Conservation (phyloP, 2,888 invertebrate genomes). For the Geophilus truncorum region DNA sequence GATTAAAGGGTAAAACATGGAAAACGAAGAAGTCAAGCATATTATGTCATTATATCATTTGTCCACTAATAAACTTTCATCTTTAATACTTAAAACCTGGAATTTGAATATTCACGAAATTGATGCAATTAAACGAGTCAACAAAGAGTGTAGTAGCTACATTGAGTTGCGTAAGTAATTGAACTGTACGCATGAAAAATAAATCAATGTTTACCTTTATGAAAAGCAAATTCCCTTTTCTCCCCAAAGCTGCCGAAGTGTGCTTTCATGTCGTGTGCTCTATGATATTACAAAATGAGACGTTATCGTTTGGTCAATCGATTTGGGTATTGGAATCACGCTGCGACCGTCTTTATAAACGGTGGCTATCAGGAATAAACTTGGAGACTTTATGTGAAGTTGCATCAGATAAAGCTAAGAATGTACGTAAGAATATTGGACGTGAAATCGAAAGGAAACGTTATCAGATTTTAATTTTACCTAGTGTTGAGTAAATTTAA, state of each 20-base stretch:
- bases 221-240: too few relatives aligned
- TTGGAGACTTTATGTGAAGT: background rate
- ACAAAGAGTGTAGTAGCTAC: background rate
- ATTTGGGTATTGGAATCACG: background rate
- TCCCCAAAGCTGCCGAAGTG: background rate
- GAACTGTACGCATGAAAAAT: background rate
- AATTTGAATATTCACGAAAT: background rate
- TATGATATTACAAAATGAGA: background rate
- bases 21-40: background rate
- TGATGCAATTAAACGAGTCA: background rate
- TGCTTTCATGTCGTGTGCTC: background rate
- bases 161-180: background rate
- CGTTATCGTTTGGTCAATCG: background rate
- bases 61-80: background rate
- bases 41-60: background rate
- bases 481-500: too few relatives aligned
- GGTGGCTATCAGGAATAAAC: background rate
- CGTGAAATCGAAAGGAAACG: too few relatives aligned
- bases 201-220: background rate
- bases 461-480: too few relatives aligned
- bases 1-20: background rate
- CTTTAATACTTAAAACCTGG: background rate
- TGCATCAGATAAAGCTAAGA: background rate
- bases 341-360: background rate
- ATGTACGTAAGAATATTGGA: background rate